phyloP scores from a whole-genome alignment of 2,797 vertebrate genomes.

The Chiloscyllium punctatum region DNA sequence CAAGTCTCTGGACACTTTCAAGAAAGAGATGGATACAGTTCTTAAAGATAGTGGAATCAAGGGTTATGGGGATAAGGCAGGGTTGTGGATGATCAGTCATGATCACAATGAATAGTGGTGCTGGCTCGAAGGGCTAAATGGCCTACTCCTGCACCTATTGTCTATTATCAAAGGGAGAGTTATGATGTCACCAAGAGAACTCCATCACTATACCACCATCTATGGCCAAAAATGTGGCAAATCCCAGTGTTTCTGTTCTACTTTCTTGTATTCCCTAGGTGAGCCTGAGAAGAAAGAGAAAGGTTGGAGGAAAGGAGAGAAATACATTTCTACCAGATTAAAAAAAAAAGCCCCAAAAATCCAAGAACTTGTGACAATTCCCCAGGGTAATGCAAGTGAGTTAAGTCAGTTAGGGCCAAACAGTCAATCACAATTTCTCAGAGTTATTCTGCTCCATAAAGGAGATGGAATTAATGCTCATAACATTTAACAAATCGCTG shows the following conservation, averaged over 20 bases:
- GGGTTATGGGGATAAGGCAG: no score
- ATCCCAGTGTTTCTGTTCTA: neutral
- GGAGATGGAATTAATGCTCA: neutral
- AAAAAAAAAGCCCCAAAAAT: neutral
- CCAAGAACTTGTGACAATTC: no score
- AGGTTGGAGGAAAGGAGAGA: neutral
- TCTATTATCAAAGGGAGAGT: neutral
- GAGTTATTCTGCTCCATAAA: neutral
- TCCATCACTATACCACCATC: neutral
- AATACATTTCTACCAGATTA: neutral
- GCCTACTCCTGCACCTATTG: no score
- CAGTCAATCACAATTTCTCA: neutral
- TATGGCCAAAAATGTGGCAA: neutral
- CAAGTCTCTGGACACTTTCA: no score
- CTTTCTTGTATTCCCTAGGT: neutral
- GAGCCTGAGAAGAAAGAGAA: neutral
- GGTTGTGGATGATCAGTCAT: no score
- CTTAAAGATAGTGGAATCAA: no score
- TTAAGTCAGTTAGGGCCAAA: neutral
- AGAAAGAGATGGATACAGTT: no score
- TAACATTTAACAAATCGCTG: neutral
- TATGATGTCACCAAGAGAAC: neutral
- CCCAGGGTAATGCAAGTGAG: neutral
- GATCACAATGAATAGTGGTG: no score
- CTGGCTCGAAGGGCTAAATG: no score